Conservation (phyloP, 1,140 invertebrate genomes). For the Drosophila biarmipes region DNA sequence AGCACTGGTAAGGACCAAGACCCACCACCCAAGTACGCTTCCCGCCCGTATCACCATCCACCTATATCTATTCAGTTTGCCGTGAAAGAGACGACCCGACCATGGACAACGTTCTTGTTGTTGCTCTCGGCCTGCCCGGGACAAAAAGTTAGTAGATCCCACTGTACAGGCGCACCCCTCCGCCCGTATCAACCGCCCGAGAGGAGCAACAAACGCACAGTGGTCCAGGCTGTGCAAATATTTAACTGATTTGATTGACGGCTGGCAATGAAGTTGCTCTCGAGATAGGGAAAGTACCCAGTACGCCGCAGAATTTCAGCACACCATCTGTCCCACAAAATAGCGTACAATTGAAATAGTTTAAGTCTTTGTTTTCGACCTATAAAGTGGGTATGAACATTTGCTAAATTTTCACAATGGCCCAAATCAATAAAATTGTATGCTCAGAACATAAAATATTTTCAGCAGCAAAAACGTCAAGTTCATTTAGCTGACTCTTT, state of each 20-base stretch:
- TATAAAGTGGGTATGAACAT: slow-evolving; percentile 18
- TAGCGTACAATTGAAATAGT: slow-evolving; percentile 17
- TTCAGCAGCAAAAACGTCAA: background rate
- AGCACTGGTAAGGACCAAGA: slow-evolving; percentile 10
- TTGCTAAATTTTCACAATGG: slow-evolving; percentile 15
- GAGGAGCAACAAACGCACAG: slow-evolving; percentile 46
- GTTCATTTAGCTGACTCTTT: background rate
- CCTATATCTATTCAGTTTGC: slow-evolving; percentile 34
- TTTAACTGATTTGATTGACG: slow-evolving; percentile 43
- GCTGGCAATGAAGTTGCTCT: background rate
- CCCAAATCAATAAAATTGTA: slow-evolving; percentile 19
- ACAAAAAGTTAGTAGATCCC: slow-evolving; percentile 30
- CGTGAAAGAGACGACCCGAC: slow-evolving; percentile 57
- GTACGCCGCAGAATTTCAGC: background rate
- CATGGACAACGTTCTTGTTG: slow-evolving; percentile 73
- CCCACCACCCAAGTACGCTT: background rate
- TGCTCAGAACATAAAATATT: background rate
- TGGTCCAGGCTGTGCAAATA: slow-evolving; percentile 42
- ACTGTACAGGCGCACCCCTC: slow-evolving; percentile 3
- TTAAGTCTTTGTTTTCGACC: slow-evolving; percentile 13
- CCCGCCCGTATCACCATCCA: background rate
- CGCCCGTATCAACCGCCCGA: background rate
- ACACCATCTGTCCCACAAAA: slow-evolving; percentile 19
- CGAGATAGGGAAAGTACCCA: slow-evolving; percentile 1
- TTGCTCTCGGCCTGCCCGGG: slow-evolving; percentile 43